Base-by-base conservation (phyloP, 2,888 invertebrate genomes). In the Folsomia candida region DNA sequence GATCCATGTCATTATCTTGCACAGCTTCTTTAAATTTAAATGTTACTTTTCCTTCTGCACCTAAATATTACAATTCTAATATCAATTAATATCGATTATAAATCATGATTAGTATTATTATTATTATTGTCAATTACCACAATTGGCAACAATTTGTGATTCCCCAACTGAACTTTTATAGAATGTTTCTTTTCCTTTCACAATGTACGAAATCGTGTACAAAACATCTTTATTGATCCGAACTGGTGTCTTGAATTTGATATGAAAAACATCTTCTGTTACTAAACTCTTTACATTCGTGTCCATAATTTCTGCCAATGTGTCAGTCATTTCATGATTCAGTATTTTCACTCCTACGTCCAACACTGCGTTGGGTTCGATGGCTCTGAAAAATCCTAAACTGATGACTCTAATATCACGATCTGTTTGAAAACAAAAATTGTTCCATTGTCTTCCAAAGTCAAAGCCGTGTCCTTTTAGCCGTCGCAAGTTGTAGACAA, bases 401-500 rank as follows among this genome's bases (percentile, higher is more conserved):
- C 76, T 76, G n/a, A 78, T 72, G n/a, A 78, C 27, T 28, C 73
- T 67, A 54, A 78, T 74, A 51, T 72, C 72, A 22, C 73, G 70
- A 63, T 78, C 76, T 2, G 76, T 74, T 67, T 74, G 73, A 65
- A 78, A 78, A 26, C 74, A 73, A 71, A 78, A 71, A 27, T 78
- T 78, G 63, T 78, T 76, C 73, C 73, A 78, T 58, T 76, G 73
- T 24, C 72, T 51, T 24, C 76, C 74, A 68, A 74, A 78, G 64
- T 78, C 76, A 66, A 67, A 78, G 0, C 77, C 77, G 51, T 78
- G 76, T 24, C 77, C 77, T 69, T 78, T 78, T 6, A 78, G 65
- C 26, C 77, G 28, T 37, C 76, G 72, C 24, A 78, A 67, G 28
- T 76, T 72, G 61, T 78, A 78, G 6, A 76, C 69, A 68, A 75